phyloP scores from a whole-genome alignment of 2,888 invertebrate species.

The Diarsia dahlii region DNA sequence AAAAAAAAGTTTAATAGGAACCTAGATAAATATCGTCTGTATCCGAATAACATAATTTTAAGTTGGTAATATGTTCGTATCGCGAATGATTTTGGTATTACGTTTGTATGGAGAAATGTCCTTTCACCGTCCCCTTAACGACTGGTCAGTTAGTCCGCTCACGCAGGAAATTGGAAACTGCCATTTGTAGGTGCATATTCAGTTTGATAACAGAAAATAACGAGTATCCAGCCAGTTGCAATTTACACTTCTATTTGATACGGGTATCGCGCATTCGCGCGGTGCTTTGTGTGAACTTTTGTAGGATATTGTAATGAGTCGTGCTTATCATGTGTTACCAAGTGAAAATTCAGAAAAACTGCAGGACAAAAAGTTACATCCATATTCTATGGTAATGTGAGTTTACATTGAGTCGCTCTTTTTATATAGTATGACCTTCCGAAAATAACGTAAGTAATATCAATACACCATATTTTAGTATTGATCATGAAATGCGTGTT shows the following conservation, averaged over 20 bases:
- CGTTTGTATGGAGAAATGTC: too few species aligned
- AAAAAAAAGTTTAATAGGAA: too few species aligned
- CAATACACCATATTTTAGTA: neutral
- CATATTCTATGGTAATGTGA: neutral
- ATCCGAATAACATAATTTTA: too few species aligned
- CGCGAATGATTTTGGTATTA: too few species aligned
- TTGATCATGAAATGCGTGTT: conserved; percentile 38
- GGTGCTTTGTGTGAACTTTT: conserved; percentile 13
- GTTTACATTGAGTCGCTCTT: neutral
- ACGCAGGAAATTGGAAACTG: conserved; percentile 72
- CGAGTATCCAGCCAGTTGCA: conserved; percentile 39
- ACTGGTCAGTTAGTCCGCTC: conserved; percentile 65
- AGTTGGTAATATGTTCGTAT: too few species aligned
- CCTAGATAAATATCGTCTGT: too few species aligned
- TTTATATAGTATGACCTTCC: neutral
- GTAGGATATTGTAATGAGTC: conserved; percentile 5
- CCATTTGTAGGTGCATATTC: conserved; percentile 29
- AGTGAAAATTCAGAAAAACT: conserved; percentile 18
- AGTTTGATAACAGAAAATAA: conserved; percentile 55
- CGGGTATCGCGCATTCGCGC: conserved; percentile 10
- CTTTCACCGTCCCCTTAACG: too few species aligned
- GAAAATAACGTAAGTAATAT: conserved; percentile 7
- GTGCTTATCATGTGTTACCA: neutral
- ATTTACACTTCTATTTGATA: conserved; percentile 37
- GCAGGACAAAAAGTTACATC: neutral